Base-by-base conservation (phyloP, 30 jellyfish, hydroid and myxozoan species). In the Cassiopea andromeda region DNA sequence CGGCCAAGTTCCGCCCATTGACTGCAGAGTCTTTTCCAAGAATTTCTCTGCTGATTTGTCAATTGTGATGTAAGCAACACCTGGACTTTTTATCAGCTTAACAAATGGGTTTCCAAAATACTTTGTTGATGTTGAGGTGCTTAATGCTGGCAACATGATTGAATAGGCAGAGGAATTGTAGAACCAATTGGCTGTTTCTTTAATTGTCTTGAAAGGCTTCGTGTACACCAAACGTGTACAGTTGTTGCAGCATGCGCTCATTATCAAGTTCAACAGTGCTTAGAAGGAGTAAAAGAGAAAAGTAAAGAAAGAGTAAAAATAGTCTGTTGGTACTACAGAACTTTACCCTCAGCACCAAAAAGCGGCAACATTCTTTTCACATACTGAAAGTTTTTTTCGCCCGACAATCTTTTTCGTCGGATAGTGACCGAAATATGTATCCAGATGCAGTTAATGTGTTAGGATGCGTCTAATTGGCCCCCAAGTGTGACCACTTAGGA, bases 1-100 rank as follows among this genome's bases (percentile, higher is more conserved):
- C 2, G 94, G 89, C 94, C 89, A 87, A 13, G 81, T 75, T 4
- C 48, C 59, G 3, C 43, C 46, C 38, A 87, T 38, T 44, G 94
- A 66, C 0, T 16, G 38, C 9, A 76, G 17, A 9, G 69, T 44
- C 45, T 67, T 78, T 4, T 19, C 15, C 94, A 75, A 8, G 5
- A 67, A 59, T 27, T 43, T 7, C 50, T 87, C 89, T 5, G 89
- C 44, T 46, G 76, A 54, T 9, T 87, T 57, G 67, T 87, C 84
- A 9, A 87, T 46, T 12, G 76, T 59, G 16, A 87, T 48, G 38
- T 75, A 87, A 1, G 17, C 78, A 60, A 64, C 84, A 1, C 89
- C 94, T 15, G 89, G 89, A 10, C 75, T 87, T n/a, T 71, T 49
- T 66, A 87, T 48, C 58, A 87, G 70, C 69, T 68, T 69, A 2